Evolutionary conservation across 1,140 invertebrate genomes (phyloP), one percentile per base, ranked within the genome.

Genomic region (Drosophila parvula): DNA sequence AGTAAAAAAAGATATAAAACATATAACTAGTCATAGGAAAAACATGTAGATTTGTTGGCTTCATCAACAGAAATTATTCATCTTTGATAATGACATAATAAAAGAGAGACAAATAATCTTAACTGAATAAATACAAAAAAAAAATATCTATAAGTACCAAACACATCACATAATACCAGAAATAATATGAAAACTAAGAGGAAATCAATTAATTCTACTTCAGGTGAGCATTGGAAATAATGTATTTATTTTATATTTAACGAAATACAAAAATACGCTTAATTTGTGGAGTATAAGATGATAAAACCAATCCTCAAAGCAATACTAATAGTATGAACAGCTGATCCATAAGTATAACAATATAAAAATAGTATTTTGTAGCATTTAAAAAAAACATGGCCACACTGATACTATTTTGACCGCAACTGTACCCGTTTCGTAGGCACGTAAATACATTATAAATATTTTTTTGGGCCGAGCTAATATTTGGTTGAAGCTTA

Each of bases 391-490:
- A 1, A 51, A 18, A 18, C 3, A 16, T 2, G n/a, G 0, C 7
- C 14, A n/a, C 7, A n/a, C n/a, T 32, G 9, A 9, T 32, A 51
- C 8, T 10, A 9, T 27, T n/a, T 38, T 55, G 12, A n/a, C 34
- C 51, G 12, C 12, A n/a, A 0, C 8, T 55, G 34, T 38, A 9
- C 48, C 30, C 2, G 2, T 8, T 27, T 40, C 34, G 22, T 27
- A 22, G 32, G 4, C 32, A 22, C 43, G 45, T n/a, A 2, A 1
- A 22, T 22, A n/a, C n/a, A n/a, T n/a, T n/a, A 77, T 60, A 59
- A 62, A 70, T 41, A 53, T 60, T 69, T 78, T 69, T 78, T 57
- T 62, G 51, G 77, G 55, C 28, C 43, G 36, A 59, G 45, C 32
- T 27, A 62, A 73, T 73, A 65, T 81, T 78, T 74, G 48, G 14